A percentile compares a stretch with the other conserved stretches of the same genome.
These are phyloP conservation scores for Altica lythri DNA, from an alignment of 2,888 invertebrate genomes.

Conservation along the genomic window DNA sequence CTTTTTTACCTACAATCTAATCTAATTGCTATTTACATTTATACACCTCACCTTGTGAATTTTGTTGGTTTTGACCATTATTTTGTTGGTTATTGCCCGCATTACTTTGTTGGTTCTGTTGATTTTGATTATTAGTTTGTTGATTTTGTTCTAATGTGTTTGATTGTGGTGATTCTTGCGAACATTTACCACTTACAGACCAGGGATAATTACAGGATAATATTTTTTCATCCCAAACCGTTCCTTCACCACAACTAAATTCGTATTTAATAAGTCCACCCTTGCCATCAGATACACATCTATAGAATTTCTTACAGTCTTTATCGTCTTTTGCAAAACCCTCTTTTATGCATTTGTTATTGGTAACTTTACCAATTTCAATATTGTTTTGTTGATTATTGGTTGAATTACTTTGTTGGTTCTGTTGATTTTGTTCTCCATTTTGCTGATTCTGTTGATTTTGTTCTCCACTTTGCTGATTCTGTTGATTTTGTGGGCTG, in stretches of 20 bases:
- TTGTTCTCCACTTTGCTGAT: slow-evolving; percentile 29
- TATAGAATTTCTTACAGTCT: slow-evolving; percentile 76
- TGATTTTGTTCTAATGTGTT: slow-evolving; percentile 24
- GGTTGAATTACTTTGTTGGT: slow-evolving; percentile 17
- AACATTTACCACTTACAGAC: slow-evolving; percentile 57
- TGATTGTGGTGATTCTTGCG: slow-evolving; percentile 25
- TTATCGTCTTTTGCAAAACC: slow-evolving; percentile 72
- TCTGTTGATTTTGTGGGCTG: slow-evolving; percentile 25
- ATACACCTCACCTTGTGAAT: slow-evolving; percentile 6
- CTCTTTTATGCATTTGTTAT: slow-evolving; percentile 61
- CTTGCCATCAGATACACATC: slow-evolving; percentile 70
- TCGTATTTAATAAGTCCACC: slow-evolving; percentile 69
- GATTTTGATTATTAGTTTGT: slow-evolving; percentile 19
- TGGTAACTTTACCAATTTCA: slow-evolving; percentile 23
- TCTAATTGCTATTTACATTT: slow-evolving; percentile 7
- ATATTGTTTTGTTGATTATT: slow-evolving; percentile 25
- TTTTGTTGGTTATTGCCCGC: slow-evolving; percentile 14
- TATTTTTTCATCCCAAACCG: slow-evolving; percentile 74
- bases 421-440: slow-evolving; percentile 26
- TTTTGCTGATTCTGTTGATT: slow-evolving; percentile 15
- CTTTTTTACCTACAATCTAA: no score
- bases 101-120: slow-evolving; percentile 24
- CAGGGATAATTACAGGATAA: slow-evolving; percentile 74
- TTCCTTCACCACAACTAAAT: slow-evolving; percentile 76
- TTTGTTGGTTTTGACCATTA: slow-evolving; percentile 19